A percentile compares a stretch with the other conserved stretches of the same genome.
These are phyloP conservation scores for Subanguina moxae DNA, from an alignment of 1,140 invertebrate species.

Conservation along the genomic window DNA sequence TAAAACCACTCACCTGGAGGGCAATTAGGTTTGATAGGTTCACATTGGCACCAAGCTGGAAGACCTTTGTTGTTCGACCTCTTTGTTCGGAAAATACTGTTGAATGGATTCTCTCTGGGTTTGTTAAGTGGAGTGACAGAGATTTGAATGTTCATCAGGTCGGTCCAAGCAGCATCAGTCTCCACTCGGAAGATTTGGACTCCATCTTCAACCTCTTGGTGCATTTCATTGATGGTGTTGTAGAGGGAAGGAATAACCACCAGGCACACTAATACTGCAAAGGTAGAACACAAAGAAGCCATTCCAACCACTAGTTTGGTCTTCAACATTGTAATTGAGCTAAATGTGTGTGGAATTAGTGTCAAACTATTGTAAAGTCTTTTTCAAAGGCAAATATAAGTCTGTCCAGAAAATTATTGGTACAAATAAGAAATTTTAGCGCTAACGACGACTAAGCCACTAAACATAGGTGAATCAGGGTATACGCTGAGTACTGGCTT, in stretches of 20 bases:
- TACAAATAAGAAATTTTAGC: no score
- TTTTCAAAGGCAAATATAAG: no score
- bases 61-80: conserved; percentile 15
- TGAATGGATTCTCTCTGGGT: conserved; percentile 44
- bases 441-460: no score
- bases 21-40: conserved; percentile 19
- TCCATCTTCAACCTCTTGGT: conserved; percentile 26
- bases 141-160: conserved; percentile 46
- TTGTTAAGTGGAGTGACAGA: conserved; percentile 40
- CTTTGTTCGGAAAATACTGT: conserved; percentile 43
- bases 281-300: conserved; percentile 27
- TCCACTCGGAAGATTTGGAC: conserved; percentile 37
- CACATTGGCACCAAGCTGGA: conserved; percentile 25
- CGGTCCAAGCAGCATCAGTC: conserved; percentile 45
- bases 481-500: no score
- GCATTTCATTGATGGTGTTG: conserved; percentile 33
- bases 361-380: no score
- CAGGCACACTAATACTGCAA: conserved; percentile 32
- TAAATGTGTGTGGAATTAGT: no score
- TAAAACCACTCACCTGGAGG: conserved; percentile 13
- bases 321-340: conserved; percentile 19
- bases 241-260: conserved; percentile 31
- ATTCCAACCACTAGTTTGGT: conserved; percentile 34
- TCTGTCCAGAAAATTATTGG: no score
- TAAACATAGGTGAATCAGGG: no score